A percentile compares a stretch with the other conserved stretches of the same genome.
Conservation (phyloP, 2,797 vertebrate genomes). For the Chelon labrosus region DNA sequence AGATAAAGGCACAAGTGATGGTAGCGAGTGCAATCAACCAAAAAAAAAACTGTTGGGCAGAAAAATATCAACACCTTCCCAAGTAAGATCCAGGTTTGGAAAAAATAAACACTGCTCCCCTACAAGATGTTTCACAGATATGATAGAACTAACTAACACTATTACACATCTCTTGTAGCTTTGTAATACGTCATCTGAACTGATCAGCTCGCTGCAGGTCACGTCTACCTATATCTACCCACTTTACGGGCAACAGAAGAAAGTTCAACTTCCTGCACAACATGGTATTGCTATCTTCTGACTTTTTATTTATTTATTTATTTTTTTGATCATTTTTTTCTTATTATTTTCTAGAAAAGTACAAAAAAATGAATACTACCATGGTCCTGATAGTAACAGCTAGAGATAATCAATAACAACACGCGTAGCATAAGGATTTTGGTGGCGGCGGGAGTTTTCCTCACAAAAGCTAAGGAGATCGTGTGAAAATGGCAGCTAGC, state of each 20-base stretch:
- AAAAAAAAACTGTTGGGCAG: constrained; percentile 33
- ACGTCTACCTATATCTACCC: constrained; percentile 46
- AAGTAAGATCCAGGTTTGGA: constrained; percentile 26
- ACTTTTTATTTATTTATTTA: constrained; percentile 24
- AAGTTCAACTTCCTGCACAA: constrained; percentile 69
- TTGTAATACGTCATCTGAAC: constrained; percentile 34
- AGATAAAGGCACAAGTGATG: constrained; percentile 84
- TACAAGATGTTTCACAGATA: constrained; percentile 69
- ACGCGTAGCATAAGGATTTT: constrained; percentile 62
- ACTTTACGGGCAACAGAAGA: constrained; percentile 55
- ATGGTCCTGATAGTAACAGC: constrained; percentile 68
- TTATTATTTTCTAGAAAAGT: constrained; percentile 71
- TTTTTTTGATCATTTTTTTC: constrained; percentile 30
- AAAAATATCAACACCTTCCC: constrained; percentile 77
- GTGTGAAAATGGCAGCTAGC: constrained; percentile 48
- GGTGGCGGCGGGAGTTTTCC: constrained; percentile 62
- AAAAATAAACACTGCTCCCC: constrained; percentile 61
- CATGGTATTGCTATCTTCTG: constrained; percentile 79
- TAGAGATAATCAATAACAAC: constrained; percentile 52
- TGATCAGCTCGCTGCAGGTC: constrained; percentile 42
- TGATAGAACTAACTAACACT: constrained; percentile 45
- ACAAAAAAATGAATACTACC: constrained; percentile 69
- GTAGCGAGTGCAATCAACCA: constrained; percentile 74
- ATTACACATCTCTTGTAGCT: constrained; percentile 36
- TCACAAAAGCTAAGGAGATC: constrained; percentile 56